A percentile compares a stretch with the other conserved stretches of the same genome.
Evolutionary conservation across 2,113 vertebrate species (phyloP).

Genomic region (Pavo muticus): DNA sequence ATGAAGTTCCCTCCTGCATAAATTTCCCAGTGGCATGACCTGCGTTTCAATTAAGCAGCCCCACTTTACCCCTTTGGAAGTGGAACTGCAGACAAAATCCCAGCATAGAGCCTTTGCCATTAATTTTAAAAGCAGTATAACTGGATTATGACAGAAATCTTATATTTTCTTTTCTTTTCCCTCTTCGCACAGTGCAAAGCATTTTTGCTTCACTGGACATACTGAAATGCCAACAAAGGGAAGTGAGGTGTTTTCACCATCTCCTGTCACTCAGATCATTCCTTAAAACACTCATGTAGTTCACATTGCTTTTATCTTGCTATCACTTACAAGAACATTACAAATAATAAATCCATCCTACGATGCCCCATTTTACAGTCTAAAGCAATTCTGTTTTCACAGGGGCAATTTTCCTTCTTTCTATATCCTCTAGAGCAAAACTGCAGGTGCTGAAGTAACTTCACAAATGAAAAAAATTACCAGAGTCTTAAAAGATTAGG

Average conservation of each 20-base stretch:
- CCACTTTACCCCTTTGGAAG: neutral
- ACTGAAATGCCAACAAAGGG: neutral
- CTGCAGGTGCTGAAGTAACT: slow-evolving; percentile 5
- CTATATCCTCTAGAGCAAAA: slow-evolving; percentile 44
- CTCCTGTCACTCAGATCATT: slow-evolving; percentile 11
- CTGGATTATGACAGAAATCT: neutral
- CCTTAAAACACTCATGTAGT: slow-evolving; percentile 22
- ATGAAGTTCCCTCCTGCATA: neutral
- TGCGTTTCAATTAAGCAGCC: neutral
- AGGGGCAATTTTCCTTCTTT: slow-evolving; percentile 49
- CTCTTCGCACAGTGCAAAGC: rapidly evolving
- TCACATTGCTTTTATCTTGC: slow-evolving; percentile 32
- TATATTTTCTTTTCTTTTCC: rapidly evolving
- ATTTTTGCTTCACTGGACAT: neutral
- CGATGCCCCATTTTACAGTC: slow-evolving; percentile 36
- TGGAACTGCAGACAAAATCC: neutral
- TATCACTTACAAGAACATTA: slow-evolving; percentile 35
- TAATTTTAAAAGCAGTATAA: neutral
- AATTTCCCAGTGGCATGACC: neutral
- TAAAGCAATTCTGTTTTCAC: slow-evolving; percentile 41
- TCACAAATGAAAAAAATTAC: slow-evolving; percentile 32
- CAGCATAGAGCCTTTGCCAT: neutral
- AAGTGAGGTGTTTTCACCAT: neutral
- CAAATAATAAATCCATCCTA: slow-evolving; percentile 59
- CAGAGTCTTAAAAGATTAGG: slow-evolving; percentile 33